Conservation (phyloP, 2,113 vertebrate genomes). For the Plectropomus leopardus region DNA sequence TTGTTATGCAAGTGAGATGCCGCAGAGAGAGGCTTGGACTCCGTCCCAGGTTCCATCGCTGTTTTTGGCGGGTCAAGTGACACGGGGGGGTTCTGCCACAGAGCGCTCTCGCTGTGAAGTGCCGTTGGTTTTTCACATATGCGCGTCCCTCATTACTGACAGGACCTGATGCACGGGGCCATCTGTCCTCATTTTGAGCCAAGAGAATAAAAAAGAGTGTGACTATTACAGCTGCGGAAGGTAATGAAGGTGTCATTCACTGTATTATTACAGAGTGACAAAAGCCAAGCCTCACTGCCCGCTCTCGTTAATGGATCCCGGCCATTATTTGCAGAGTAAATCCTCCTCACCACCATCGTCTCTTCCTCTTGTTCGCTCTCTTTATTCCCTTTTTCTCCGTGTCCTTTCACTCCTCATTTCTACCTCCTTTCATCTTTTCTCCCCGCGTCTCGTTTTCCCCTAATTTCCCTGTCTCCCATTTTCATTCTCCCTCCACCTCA, state of each 20-base stretch:
- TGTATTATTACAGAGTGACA: constrained; percentile 33
- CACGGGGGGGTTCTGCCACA: constrained; percentile 17
- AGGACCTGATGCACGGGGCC: constrained; percentile 5
- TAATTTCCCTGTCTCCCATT: background rate
- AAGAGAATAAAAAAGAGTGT: constrained; percentile 28
- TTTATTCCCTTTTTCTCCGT: constrained; percentile 3
- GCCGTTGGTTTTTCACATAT: constrained; percentile 6
- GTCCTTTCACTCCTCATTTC: constrained; percentile 4
- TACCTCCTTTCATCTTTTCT: constrained; percentile 9
- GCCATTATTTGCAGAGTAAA: constrained; percentile 48
- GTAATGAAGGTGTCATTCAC: constrained; percentile 53
- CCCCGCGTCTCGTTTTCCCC: background rate
- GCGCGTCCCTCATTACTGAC: background rate
- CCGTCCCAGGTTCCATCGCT: constrained; percentile 62
- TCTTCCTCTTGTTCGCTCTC: constrained; percentile 3
- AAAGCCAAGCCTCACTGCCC: constrained; percentile 41
- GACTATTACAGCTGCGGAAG: constrained; percentile 24
- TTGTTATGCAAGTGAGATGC: constrained; percentile 53
- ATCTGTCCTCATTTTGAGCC: constrained; percentile 36
- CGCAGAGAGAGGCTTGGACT: constrained; percentile 54
- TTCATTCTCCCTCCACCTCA: constrained; percentile 3
- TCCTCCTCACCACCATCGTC: constrained; percentile 1
- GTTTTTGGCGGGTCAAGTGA: constrained; percentile 46
- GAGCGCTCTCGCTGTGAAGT: constrained; percentile 11
- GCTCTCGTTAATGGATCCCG: constrained; percentile 30